Evolutionary conservation across 1,140 invertebrate species (phyloP), one percentile per base, ranked within the genome.

Genomic region (Mycetomoellerius zeteki): DNA sequence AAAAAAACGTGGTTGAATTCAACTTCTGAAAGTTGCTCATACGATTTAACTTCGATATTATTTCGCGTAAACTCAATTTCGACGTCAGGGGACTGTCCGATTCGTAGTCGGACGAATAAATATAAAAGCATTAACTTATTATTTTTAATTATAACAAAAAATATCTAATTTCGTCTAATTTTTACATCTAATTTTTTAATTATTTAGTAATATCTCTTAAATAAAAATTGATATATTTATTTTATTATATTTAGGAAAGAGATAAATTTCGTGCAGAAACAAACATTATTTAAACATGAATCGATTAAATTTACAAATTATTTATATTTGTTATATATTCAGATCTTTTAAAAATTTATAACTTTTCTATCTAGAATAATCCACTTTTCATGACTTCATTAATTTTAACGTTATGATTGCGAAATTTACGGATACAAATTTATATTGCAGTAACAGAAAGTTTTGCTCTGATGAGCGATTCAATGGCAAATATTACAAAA

Each of bases 401-500:
- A 14, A 80, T 52, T 78, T 14, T 10, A 65, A 30, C 10, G 24
- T 30, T 52, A n/a, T 50, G 21, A 33, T 56, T 76, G 33, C 21
- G 3, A 54, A 16, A 27, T 43, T 76, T 76, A 30, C 30, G 2
- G n/a, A 3, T 27, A 27, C 3, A 33, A 67, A 67, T 65, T 67
- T 33, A 21, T 47, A 65, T 78, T 21, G n/a, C 10, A 47, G 10
- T 16, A 54, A 81, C 47, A n/a, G 21, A 2, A 54, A 19, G 1
- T n/a, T 27, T 43, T 58, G n/a, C 16, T 67, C 76, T 71, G 33
- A 30, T n/a, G 81, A 85, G 62, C 47, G 14, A 80, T 76, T 64
- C 65, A 30, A 62, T 52, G 24, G 47, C 19, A 78, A 80, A 90
- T 87, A 88, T 67, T 30, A 50, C 43, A 37, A 77, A 88, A 86